These are phyloP conservation scores for Psilopsiagon aurifrons DNA, from an alignment of 2,113 vertebrate genomes.

Conservation along the genomic window DNA sequence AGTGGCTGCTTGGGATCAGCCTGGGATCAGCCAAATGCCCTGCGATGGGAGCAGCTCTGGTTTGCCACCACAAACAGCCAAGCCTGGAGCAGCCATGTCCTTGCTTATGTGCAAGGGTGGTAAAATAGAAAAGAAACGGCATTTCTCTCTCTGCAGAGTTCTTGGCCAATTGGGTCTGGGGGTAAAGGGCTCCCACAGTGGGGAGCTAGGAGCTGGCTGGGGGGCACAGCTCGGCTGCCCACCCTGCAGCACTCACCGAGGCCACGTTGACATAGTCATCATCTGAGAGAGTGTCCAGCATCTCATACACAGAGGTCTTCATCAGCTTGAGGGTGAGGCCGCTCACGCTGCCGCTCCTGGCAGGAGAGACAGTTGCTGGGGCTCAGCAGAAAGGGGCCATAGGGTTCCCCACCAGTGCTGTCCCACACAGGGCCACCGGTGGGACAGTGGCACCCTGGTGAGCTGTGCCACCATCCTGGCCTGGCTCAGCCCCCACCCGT, in stretches of 20 bases:
- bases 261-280: slow-evolving; percentile 94
- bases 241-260: slow-evolving; percentile 64
- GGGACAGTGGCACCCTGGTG: rapidly evolving
- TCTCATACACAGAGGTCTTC: slow-evolving; percentile 92
- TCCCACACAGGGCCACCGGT: background rate
- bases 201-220: background rate
- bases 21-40: background rate
- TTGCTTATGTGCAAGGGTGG: background rate
- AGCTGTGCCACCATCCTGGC: background rate
- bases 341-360: slow-evolving; percentile 95
- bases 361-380: background rate
- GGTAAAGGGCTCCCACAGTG: background rate
- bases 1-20: background rate
- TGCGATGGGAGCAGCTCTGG: background rate
- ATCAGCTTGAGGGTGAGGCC: slow-evolving; percentile 95
- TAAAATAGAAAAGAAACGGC: background rate
- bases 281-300: slow-evolving; percentile 93
- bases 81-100: background rate
- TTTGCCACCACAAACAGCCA: rapidly evolving
- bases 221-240: rapidly evolving
- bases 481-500: background rate
- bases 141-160: background rate
- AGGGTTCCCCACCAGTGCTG: background rate
- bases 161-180: background rate
- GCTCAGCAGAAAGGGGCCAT: rapidly evolving